Evolutionary conservation across 2,797 vertebrate species (phyloP), one percentile per base, ranked within the genome.

Genomic region (Megaceryle alcyon): DNA sequence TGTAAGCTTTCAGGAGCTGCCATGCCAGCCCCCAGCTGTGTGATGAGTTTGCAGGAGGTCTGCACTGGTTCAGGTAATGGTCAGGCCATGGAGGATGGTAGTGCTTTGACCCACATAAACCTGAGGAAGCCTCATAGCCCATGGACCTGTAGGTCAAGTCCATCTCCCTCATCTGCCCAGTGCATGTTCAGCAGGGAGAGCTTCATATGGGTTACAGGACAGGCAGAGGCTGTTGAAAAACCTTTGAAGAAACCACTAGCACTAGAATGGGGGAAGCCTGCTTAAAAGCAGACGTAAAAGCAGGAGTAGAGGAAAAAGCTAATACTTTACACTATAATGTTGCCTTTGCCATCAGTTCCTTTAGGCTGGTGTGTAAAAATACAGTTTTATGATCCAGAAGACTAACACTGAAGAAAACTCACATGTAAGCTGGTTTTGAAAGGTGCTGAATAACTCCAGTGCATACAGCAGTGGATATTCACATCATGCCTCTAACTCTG

Each of bases 61-160:
- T 68, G 31, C 19, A 49, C 10, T 7, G 14, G 10, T 25, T 12
- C 0, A 0, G 16, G 8, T 14, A 39, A 18, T 1, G 4, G 41
- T 5, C 10, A 35, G 29, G 37, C 35, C 14, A 35, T 0, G 3
- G 26, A 66, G 28, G 19, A 31, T 5, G 54, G 41, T 41, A 29
- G 11, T 5, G 25, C 29, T 65, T 28, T 70, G n/a, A 33, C 6
- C 51, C 2, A 0, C 5, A 25, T 8, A 37, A 53, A 44, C 37
- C 43, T 21, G 25, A 23, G 33, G 64, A 53, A 64, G 16, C 65
- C 29, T 39, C 39, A 26, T 0, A 1, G 43, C 68, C 44, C 39
- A 31, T 2, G 7, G 22, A 57, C 25, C 72, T 19, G 51, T 46
- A 37, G 44, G 31, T 28, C 54, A 69, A 28, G 63, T 43, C 68